Conservation (phyloP, 2,113 vertebrate genomes). For the Brienomyrus longianalis region DNA sequence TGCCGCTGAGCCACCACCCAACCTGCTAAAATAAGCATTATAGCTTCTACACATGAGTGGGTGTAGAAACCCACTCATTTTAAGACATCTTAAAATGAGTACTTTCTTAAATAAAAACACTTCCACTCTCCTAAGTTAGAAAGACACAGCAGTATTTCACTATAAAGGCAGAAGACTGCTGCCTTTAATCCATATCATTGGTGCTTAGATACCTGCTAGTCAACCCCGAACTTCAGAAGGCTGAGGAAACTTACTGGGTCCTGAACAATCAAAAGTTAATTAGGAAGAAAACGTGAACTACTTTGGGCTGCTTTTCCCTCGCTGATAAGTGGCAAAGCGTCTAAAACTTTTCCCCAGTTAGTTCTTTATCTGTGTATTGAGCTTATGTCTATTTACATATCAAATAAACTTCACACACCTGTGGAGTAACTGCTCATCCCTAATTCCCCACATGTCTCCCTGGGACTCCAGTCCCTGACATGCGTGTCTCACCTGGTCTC, state of each 20-base stretch:
- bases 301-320: not conserved
- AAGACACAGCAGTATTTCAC: not conserved
- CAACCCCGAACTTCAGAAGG: not conserved
- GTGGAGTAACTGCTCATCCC: not conserved
- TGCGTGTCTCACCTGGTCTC: not conserved
- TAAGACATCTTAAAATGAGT: not conserved
- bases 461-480: not conserved
- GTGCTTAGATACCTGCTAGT: not conserved
- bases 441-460: conserved; percentile 19
- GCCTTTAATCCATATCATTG: not conserved
- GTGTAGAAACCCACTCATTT: too few species aligned
- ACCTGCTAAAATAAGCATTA: not conserved
- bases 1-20: not conserved
- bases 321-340: conserved; percentile 18
- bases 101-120: not conserved
- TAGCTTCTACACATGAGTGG: not conserved
- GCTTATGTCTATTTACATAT: conserved; percentile 29
- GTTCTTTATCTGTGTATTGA: conserved; percentile 10
- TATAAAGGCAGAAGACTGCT: not conserved
- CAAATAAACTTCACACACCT: conserved; percentile 22
- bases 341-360: conserved; percentile 23
- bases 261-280: not conserved
- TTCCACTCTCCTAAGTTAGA: not conserved
- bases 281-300: not conserved
- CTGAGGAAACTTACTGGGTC: not conserved